Percentiles rank a stretch among this genome's conserved stretches.
These are phyloP conservation scores for Taurulus bubalis DNA, from an alignment of 2,113 vertebrate species.

Conservation along the genomic window DNA sequence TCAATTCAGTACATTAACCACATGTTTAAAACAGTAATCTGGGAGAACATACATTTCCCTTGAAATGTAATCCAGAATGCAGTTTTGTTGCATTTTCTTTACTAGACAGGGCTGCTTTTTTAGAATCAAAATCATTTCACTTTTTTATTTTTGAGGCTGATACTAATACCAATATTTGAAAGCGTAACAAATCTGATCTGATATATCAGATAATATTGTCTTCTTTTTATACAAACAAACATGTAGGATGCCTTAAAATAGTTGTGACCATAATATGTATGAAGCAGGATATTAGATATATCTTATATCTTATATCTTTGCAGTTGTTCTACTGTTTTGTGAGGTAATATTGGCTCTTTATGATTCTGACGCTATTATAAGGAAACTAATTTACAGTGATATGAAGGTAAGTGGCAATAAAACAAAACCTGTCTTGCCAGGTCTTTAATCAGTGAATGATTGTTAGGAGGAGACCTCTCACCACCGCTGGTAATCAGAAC, in stretches of 20 bases:
- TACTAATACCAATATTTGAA: not conserved
- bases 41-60: too few species aligned
- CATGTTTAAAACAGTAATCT: too few species aligned
- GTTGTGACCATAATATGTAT: not conserved
- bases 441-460: slow-evolving; percentile 35
- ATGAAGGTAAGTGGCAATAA: not conserved
- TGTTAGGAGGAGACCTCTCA: not conserved
- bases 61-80: too few species aligned
- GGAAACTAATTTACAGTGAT: not conserved
- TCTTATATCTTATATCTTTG: not conserved
- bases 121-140: too few species aligned
- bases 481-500: not conserved
- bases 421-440: not conserved
- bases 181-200: not conserved
- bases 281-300: not conserved
- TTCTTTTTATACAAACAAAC: not conserved
- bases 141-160: not conserved
- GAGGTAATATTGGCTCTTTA: not conserved
- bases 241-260: not conserved
- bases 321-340: not conserved
- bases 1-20: too few species aligned
- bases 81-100: too few species aligned
- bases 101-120: too few species aligned
- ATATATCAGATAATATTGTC: not conserved
- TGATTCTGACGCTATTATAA: not conserved